A percentile compares a stretch with the other conserved stretches of the same genome.
phyloP scores from a whole-genome alignment of 2,797 vertebrate species.

The Bradypodion ventrale region DNA sequence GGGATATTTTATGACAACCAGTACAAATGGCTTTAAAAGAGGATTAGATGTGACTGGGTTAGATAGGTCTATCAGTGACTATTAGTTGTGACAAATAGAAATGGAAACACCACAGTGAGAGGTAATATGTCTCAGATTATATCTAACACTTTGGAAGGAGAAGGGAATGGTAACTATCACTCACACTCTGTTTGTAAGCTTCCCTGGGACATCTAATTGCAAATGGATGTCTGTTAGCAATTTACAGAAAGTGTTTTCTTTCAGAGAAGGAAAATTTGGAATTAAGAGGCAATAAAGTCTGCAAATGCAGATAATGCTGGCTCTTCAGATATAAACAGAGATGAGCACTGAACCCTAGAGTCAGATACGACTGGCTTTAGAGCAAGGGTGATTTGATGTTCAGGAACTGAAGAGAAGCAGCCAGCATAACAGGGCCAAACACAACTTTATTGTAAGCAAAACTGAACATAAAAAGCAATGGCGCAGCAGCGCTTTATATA shows the following conservation, averaged over 20 bases:
- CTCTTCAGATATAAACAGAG: no score
- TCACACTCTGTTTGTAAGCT: background rate
- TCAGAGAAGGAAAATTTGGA: background rate
- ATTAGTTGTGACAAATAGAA: slow-evolving; percentile 1
- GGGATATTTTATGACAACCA: slow-evolving; percentile 5
- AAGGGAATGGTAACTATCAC: background rate
- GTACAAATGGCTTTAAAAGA: slow-evolving; percentile 9
- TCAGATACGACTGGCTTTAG: no score
- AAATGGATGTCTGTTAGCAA: background rate
- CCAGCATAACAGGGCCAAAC: no score
- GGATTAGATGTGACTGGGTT: slow-evolving; percentile 7
- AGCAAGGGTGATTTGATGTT: no score
- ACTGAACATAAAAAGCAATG: no score
- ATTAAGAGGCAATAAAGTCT: background rate
- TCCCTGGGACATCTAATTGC: background rate
- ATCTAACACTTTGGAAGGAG: background rate
- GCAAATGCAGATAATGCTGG: no score
- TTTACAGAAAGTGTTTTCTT: background rate
- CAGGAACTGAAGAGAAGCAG: no score
- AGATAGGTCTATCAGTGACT: slow-evolving; percentile 14
- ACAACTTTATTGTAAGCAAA: no score
- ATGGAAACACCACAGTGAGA: background rate
- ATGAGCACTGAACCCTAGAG: no score
- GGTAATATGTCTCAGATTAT: background rate
- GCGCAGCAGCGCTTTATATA: no score